These are phyloP conservation scores for Phoxinus phoxinus DNA, from an alignment of 2,113 vertebrate species.

Conservation along the genomic window DNA sequence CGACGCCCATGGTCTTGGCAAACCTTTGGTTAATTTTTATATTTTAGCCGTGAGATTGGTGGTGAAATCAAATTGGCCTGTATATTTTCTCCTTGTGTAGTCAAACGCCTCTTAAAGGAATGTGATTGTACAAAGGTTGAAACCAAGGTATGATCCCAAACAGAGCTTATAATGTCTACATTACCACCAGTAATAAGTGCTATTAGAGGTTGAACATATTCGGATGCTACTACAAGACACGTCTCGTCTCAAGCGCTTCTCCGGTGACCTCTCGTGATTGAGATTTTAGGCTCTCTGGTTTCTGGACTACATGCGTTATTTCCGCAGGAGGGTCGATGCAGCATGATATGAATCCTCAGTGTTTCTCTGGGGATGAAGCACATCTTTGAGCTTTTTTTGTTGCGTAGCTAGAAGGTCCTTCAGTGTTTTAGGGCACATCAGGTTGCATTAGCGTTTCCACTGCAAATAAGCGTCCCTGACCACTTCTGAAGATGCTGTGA, in stretches of 20 bases:
- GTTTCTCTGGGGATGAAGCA: background rate
- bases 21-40: background rate
- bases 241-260: background rate
- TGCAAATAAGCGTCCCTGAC: background rate
- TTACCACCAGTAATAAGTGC: no score
- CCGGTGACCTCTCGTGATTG: background rate
- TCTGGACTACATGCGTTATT: background rate
- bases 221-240: background rate
- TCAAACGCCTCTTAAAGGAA: background rate
- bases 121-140: background rate
- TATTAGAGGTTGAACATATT: background rate
- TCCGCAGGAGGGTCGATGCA: constrained; percentile 1
- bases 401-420: background rate
- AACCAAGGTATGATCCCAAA: background rate
- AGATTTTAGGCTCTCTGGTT: background rate
- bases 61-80: background rate
- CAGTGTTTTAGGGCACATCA: constrained; percentile 10
- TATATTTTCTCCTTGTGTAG: background rate
- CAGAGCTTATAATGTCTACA: background rate
- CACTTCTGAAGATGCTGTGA: background rate
- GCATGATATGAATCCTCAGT: background rate
- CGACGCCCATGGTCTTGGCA: no score
- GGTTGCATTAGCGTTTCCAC: background rate
- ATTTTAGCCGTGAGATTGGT: background rate
- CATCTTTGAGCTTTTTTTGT: background rate